Evolutionary conservation across 2,888 invertebrate species (phyloP).

Genomic region (Timema podura): DNA sequence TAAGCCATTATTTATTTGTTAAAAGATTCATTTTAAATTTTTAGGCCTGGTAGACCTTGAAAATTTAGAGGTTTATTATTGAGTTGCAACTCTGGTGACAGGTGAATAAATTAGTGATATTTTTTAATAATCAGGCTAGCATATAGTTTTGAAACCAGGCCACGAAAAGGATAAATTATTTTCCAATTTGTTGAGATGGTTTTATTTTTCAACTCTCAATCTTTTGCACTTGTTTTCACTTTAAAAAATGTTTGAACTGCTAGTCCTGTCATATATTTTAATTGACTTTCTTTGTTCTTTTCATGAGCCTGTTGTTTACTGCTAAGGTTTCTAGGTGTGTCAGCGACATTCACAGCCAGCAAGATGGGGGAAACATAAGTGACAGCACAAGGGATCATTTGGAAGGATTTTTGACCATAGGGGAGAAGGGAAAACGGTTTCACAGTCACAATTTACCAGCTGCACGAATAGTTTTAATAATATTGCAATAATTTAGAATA

Average conservation of each 20-base stretch:
- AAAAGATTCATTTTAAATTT: too few species aligned
- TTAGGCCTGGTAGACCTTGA: too few species aligned
- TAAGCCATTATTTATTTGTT: too few species aligned
- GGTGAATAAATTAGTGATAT: too few species aligned
- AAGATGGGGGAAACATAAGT: constrained; percentile 27
- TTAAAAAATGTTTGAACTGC: too few species aligned
- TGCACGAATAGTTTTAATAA: too few species aligned
- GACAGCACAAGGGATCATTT: constrained; percentile 26
- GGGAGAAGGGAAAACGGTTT: constrained; percentile 29
- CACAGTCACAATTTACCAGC: constrained; percentile 17
- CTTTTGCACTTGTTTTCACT: not conserved
- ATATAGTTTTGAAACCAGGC: constrained; percentile 31
- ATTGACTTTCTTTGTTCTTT: constrained; percentile 33
- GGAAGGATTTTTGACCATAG: constrained; percentile 35
- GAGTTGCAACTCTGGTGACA: too few species aligned
- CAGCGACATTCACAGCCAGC: constrained; percentile 32
- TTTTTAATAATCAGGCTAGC: constrained; percentile 30
- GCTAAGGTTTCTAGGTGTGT: constrained; percentile 34
- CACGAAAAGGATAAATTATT: constrained; percentile 34
- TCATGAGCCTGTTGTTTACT: constrained; percentile 35
- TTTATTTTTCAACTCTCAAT: constrained; percentile 8
- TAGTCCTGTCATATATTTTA: constrained; percentile 19
- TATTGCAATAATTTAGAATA: too few species aligned
- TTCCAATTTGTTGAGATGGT: constrained; percentile 4
- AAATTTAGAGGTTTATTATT: too few species aligned